A percentile compares a stretch with the other conserved stretches of the same genome.
phyloP scores from a whole-genome alignment of 2,888 invertebrate species.

The Drosophila falleni region DNA sequence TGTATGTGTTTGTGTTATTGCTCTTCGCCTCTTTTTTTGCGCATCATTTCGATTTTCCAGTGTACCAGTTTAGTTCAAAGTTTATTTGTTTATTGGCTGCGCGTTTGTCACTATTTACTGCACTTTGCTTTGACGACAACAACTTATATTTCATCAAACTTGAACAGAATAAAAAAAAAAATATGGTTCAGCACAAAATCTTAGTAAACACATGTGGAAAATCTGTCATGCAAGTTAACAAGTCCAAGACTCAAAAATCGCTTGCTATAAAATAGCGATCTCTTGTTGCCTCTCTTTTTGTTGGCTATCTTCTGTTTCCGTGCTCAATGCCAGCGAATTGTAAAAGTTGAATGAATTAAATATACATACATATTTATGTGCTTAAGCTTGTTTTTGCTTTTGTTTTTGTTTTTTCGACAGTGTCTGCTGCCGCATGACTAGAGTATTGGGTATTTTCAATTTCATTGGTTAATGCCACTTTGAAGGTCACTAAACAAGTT shows the following conservation, averaged over 20 bases:
- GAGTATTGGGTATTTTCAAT: conserved; percentile 69
- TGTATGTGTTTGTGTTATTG: conserved; percentile 20
- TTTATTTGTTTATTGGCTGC: conserved; percentile 44
- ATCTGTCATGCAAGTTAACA: neutral
- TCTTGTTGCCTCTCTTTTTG: conserved; percentile 1
- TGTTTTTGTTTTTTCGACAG: conserved; percentile 52
- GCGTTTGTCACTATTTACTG: conserved; percentile 32
- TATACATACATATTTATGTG: conserved; percentile 26
- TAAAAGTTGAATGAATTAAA: conserved; percentile 79
- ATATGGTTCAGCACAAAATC: neutral
- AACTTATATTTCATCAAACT: conserved; percentile 29
- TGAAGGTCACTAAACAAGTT: conserved; percentile 80
- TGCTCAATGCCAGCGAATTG: conserved; percentile 69
- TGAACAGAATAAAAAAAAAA: neutral
- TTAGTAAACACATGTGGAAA: neutral
- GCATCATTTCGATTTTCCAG: conserved; percentile 50
- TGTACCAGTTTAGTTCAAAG: conserved; percentile 82
- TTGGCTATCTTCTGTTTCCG: conserved; percentile 21
- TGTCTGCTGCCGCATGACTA: conserved; percentile 33
- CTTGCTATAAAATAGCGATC: conserved; percentile 53
- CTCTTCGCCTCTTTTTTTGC: conserved; percentile 47
- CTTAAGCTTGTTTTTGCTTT: conserved; percentile 75
- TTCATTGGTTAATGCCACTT: conserved; percentile 60
- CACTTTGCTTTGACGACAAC: conserved; percentile 6
- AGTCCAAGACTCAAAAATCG: conserved; percentile 34